Conservation (phyloP, 64 coral and sea anemone genomes). For the Astreopora myriophthalma region DNA sequence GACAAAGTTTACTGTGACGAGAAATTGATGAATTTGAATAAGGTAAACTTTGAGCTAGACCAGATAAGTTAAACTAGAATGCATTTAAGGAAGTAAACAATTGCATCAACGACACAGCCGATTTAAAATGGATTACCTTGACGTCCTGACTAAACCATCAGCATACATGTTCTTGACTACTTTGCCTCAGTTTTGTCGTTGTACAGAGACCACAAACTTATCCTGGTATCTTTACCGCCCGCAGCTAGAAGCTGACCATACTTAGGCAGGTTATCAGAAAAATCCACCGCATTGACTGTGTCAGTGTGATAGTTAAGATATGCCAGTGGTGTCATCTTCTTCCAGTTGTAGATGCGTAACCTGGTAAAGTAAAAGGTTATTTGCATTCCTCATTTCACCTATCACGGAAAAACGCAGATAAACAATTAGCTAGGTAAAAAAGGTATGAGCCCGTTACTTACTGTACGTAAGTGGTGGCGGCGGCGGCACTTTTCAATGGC, state of each 20-base stretch:
- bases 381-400: background rate
- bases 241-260: slow-evolving; percentile 79
- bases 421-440: too few species aligned
- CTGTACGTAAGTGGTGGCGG: too few species aligned
- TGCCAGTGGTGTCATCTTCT: slow-evolving; percentile 79
- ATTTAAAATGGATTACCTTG: too few species aligned
- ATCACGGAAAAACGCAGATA: background rate
- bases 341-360: slow-evolving; percentile 95
- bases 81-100: too few species aligned
- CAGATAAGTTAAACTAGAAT: too few species aligned
- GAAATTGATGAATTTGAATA: too few species aligned
- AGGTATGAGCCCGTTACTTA: too few species aligned
- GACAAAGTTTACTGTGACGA: too few species aligned
- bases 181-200: slow-evolving; percentile 31
- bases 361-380: slow-evolving; percentile 21
- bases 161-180: background rate
- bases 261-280: slow-evolving; percentile 54
- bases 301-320: slow-evolving; percentile 81
- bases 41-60: too few species aligned
- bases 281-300: slow-evolving; percentile 77
- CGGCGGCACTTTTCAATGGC: too few species aligned
- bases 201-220: slow-evolving; percentile 96
- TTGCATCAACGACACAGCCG: too few species aligned
- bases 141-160: background rate
- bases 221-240: slow-evolving; percentile 88